These are phyloP conservation scores for Phengaris alcon DNA, from an alignment of 2,888 invertebrate genomes.

Conservation along the genomic window DNA sequence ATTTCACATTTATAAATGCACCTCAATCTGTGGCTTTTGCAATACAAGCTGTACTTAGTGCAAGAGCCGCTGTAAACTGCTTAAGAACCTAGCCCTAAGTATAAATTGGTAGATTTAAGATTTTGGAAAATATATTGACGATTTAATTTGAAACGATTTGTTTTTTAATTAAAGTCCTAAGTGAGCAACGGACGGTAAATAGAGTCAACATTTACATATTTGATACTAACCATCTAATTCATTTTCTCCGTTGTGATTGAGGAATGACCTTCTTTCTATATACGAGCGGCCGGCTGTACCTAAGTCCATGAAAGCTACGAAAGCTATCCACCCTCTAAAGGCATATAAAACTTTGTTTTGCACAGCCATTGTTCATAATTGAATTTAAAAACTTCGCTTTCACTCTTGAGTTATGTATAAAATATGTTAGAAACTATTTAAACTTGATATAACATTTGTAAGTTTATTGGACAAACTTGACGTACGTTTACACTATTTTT, in stretches of 20 bases:
- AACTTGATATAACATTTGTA: too few species aligned
- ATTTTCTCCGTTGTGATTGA: conserved; percentile 82
- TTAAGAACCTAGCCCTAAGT: too few species aligned
- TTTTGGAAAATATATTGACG: too few species aligned
- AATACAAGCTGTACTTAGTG: too few species aligned
- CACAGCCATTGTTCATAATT: conserved; percentile 67
- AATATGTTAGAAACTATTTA: neutral
- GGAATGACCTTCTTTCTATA: conserved; percentile 87
- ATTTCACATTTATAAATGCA: too few species aligned
- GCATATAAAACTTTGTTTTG: conserved; percentile 87
- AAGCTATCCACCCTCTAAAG: conserved; percentile 91
- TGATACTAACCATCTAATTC: conserved; percentile 80
- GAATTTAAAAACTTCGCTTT: conserved; percentile 34
- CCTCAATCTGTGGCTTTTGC: too few species aligned
- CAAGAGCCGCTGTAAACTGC: too few species aligned
- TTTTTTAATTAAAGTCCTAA: too few species aligned
- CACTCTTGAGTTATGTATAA: conserved; percentile 24
- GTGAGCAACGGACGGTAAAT: too few species aligned
- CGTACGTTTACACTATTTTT: neutral
- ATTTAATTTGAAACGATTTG: too few species aligned
- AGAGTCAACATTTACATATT: too few species aligned
- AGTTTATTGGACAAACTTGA: neutral
- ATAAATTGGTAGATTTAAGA: too few species aligned
- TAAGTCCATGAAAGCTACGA: conserved; percentile 91
- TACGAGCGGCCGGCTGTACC: conserved; percentile 89